A percentile compares a stretch with the other conserved stretches of the same genome.
Conservation (phyloP, 2,888 invertebrate species). For the Onthophagus sagittarius region DNA sequence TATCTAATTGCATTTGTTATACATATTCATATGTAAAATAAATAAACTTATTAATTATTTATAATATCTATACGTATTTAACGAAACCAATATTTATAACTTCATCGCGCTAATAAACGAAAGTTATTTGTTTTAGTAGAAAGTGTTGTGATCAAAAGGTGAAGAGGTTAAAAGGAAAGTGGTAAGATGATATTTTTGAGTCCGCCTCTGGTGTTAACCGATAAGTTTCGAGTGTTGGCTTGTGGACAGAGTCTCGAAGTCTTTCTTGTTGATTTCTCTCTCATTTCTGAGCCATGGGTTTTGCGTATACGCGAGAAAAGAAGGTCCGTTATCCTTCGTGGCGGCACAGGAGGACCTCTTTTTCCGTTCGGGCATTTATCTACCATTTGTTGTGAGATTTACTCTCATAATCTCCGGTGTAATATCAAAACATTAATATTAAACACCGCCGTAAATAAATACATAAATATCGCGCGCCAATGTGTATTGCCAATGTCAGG, state of each 20-base stretch:
- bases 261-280: not conserved
- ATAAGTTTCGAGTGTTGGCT: not conserved
- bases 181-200: not conserved
- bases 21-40: not conserved
- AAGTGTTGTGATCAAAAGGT: not conserved
- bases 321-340: conserved; percentile 1
- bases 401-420: conserved; percentile 12
- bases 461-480: conserved; percentile 10
- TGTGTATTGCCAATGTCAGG: conserved; percentile 10
- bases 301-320: not conserved
- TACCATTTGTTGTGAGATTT: conserved; percentile 12
- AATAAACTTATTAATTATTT: not conserved
- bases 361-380: conserved; percentile 2
- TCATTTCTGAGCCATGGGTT: not conserved
- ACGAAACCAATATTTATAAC: not conserved
- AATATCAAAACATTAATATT: conserved; percentile 13
- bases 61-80: not conserved
- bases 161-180: not conserved
- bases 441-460: conserved; percentile 10
- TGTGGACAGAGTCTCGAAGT: not conserved
- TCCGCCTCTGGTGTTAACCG: not conserved
- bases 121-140: not conserved
- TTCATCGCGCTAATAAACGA: not conserved
- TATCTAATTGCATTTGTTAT: no score
- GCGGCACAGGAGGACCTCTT: not conserved